Evolutionary conservation across 2,888 invertebrate genomes (phyloP).

Genomic region (Hymenopus coronatus): DNA sequence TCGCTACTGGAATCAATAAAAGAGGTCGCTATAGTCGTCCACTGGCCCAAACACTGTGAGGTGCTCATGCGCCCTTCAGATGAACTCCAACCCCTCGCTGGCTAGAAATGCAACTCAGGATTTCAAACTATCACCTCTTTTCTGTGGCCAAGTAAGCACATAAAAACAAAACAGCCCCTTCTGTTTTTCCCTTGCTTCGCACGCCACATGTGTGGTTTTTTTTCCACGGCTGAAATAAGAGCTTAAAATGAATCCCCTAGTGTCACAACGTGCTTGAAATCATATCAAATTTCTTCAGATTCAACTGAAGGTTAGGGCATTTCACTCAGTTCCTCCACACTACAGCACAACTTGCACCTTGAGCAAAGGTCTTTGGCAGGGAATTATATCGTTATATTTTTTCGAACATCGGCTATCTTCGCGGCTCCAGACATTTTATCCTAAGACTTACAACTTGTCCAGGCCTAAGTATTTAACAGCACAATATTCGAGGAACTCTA

Average conservation of each 20-base stretch:
- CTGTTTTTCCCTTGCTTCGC: background rate
- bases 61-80: conserved; percentile 12
- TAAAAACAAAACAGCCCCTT: background rate
- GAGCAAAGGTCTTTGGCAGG: too few relatives aligned
- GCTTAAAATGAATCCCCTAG: background rate
- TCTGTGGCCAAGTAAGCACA: background rate
- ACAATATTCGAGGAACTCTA: too few relatives aligned
- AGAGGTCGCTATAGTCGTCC: conserved; percentile 1
- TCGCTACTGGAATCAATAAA: conserved; percentile 24
- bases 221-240: background rate
- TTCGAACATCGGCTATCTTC: too few relatives aligned
- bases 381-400: too few relatives aligned
- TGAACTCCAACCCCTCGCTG: background rate
- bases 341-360: too few relatives aligned
- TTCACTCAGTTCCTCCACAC: too few relatives aligned
- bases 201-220: background rate
- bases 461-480: too few relatives aligned
- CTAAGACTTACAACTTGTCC: too few relatives aligned
- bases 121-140: background rate
- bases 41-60: background rate
- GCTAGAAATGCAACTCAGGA: background rate
- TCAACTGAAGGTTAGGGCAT: background rate
- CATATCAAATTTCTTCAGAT: background rate
- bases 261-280: background rate
- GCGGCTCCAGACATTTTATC: too few relatives aligned